Evolutionary conservation across 2,113 vertebrate species (phyloP).

Genomic region (Zapornia atra): DNA sequence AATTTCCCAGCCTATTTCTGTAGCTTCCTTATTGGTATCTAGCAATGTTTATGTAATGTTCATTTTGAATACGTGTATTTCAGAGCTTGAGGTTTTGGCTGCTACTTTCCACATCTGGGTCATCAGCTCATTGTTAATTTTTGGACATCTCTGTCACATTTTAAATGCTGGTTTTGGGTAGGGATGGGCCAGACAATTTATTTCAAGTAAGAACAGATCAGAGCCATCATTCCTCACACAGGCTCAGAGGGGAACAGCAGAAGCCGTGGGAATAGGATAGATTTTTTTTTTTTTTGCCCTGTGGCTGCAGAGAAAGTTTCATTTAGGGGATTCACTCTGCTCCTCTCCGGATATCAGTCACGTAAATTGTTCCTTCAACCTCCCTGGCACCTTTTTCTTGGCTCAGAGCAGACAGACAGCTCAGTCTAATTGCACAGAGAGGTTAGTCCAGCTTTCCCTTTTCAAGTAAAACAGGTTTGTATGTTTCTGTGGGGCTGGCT

Average conservation of each 20-base stretch:
- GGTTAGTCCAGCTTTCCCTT: neutral
- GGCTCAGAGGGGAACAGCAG: neutral
- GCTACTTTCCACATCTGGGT: neutral
- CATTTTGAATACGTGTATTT: neutral
- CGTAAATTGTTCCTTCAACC: conserved; percentile 6
- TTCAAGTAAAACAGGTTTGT: conserved; percentile 50
- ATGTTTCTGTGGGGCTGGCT: conserved; percentile 1
- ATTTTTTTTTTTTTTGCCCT: neutral
- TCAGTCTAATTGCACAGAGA: neutral
- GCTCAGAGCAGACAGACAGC: conserved; percentile 11
- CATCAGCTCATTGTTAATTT: neutral
- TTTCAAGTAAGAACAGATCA: neutral
- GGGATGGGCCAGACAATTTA: neutral
- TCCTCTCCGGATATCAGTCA: conserved; percentile 8
- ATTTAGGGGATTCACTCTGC: neutral
- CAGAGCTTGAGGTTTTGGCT: neutral
- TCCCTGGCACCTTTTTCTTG: neutral
- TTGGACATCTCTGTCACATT: neutral
- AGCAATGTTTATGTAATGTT: neutral
- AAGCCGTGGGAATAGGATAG: neutral
- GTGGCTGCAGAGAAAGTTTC: conserved; percentile 1
- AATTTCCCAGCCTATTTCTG: neutral
- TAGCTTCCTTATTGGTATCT: neutral
- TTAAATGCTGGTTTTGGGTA: neutral
- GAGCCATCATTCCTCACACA: neutral